These are phyloP conservation scores for Drosophila simulans DNA, from an alignment of 1,140 invertebrate species.

Conservation along the genomic window DNA sequence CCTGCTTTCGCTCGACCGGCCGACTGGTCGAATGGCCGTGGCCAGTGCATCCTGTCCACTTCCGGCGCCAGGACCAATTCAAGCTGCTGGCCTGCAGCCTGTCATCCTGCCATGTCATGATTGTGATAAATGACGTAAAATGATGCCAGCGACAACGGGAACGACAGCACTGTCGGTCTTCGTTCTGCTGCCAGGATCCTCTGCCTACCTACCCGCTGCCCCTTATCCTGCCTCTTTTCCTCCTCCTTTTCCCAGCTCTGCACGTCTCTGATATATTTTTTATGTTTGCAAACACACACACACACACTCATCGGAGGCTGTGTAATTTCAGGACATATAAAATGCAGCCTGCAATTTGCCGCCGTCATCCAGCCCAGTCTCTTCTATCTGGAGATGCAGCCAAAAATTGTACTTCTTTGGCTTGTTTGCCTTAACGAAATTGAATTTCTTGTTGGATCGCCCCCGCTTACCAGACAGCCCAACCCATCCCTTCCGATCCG, in stretches of 20 bases:
- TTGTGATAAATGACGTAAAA: constrained; percentile 83
- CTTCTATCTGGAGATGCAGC: constrained; percentile 53
- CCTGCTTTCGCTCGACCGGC: constrained; percentile 14
- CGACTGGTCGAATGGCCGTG: constrained; percentile 16
- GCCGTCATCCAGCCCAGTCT: constrained; percentile 23
- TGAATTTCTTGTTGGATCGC: constrained; percentile 70
- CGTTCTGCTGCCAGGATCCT: constrained; percentile 16
- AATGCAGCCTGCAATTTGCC: constrained; percentile 78
- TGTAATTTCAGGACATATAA: constrained; percentile 77
- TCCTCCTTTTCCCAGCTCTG: constrained; percentile 10
- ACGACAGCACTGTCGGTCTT: constrained; percentile 60
- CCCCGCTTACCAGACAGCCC: constrained; percentile 5
- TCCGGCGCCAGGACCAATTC: constrained; percentile 28
- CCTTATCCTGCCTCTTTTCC: background rate
- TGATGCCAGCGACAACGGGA: constrained; percentile 75
- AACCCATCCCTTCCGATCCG: background rate
- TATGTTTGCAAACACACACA: constrained; percentile 38
- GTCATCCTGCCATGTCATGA: constrained; percentile 75
- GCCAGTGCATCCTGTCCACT: constrained; percentile 19
- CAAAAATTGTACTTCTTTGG: constrained; percentile 57
- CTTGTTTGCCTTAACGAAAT: constrained; percentile 79
- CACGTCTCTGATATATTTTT: constrained; percentile 60
- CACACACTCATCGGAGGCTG: constrained; percentile 42
- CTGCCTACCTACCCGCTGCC: background rate
- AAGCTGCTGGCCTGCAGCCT: constrained; percentile 42